Conservation (phyloP, 2,797 vertebrate genomes). For the Catamblyrhynchus diadema region DNA sequence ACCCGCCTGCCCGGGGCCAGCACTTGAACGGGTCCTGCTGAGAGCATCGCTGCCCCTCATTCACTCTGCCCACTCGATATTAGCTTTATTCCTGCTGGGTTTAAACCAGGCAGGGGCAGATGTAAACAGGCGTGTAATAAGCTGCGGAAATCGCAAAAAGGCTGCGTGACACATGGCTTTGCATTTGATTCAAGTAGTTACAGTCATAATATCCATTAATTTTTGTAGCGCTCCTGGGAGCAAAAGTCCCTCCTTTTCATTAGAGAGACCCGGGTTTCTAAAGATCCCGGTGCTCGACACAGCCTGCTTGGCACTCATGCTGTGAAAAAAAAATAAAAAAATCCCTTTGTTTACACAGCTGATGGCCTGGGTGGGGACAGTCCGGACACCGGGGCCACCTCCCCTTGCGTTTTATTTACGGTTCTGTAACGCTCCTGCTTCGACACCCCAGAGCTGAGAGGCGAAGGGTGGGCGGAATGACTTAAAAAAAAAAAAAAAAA, state of each 20-base stretch:
- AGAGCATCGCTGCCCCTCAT: background rate
- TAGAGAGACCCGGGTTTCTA: background rate
- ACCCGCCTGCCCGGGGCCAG: accelerated
- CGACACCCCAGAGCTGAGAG: background rate
- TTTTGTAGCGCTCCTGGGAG: background rate
- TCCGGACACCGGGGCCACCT: background rate
- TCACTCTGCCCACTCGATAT: background rate
- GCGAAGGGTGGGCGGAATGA: background rate
- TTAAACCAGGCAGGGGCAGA: background rate
- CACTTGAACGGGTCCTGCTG: accelerated
- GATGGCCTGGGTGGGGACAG: background rate
- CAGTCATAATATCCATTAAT: slow-evolving; percentile 1
- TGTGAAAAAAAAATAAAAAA: background rate
- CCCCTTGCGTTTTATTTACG: background rate
- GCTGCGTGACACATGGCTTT: background rate
- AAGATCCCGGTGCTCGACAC: background rate
- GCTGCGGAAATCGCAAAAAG: background rate
- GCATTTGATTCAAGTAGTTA: background rate
- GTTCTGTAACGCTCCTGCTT: background rate
- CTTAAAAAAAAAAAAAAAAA: background rate
- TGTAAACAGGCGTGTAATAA: background rate
- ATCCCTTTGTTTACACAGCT: background rate
- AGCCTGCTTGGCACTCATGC: accelerated
- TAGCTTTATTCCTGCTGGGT: background rate
- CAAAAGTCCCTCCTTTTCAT: background rate